Conservation (phyloP, 53 echinoderm and acorn worm species). For the Holothuria leucospilota region DNA sequence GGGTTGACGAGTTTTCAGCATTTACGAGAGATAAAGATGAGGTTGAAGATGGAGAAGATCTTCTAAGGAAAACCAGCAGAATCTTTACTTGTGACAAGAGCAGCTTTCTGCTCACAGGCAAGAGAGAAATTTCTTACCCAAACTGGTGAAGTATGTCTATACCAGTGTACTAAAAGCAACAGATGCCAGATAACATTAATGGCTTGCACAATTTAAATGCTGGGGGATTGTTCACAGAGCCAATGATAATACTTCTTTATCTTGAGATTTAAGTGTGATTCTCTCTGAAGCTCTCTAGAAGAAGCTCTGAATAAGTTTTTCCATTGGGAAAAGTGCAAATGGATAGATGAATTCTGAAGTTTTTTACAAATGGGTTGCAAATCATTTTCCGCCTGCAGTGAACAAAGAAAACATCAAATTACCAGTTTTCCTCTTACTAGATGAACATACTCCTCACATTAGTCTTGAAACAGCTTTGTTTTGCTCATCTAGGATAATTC, state of each 20-base stretch:
- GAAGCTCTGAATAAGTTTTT: too few relatives aligned
- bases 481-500: too few relatives aligned
- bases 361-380: conserved; percentile 8
- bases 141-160: conserved; percentile 5
- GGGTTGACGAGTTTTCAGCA: too few relatives aligned
- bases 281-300: conserved; percentile 6
- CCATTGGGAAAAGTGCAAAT: too few relatives aligned
- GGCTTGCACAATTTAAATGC: conserved; percentile 26
- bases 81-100: too few relatives aligned
- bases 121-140: conserved; percentile 49
- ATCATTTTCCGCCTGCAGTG: conserved; percentile 46
- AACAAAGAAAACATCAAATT: background rate
- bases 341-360: conserved; percentile 54
- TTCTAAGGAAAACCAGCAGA: too few relatives aligned
- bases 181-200: conserved; percentile 60
- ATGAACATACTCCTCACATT: conserved; percentile 43
- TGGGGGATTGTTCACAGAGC: conserved; percentile 19
- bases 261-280: conserved; percentile 13
- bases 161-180: background rate
- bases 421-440: conserved; percentile 54
- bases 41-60: too few relatives aligned
- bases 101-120: too few relatives aligned
- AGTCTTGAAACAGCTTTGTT: conserved; percentile 34
- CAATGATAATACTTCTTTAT: background rate
- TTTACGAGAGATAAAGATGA: too few relatives aligned